phyloP scores from a whole-genome alignment of 2,113 vertebrate species.

The Turdus rufiventris region DNA sequence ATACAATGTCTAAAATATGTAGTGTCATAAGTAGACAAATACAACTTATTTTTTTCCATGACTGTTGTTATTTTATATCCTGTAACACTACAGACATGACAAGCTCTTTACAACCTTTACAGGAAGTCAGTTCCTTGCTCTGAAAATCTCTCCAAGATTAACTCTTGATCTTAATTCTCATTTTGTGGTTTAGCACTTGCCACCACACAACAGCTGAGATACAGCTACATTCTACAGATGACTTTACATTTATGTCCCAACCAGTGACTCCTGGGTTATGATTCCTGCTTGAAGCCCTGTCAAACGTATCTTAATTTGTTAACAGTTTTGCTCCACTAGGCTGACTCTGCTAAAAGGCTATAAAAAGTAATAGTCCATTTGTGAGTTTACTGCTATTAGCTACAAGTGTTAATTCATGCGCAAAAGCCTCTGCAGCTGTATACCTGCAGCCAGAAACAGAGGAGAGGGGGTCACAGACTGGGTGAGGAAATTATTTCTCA shows the following conservation, averaged over 20 bases:
- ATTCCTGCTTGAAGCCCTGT: constrained; percentile 24
- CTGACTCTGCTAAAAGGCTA: constrained; percentile 50
- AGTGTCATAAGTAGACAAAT: background rate
- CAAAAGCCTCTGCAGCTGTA: background rate
- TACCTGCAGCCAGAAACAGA: background rate
- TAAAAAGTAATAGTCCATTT: constrained; percentile 70
- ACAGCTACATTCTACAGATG: background rate
- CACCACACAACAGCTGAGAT: background rate
- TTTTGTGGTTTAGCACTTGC: background rate
- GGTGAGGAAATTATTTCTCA: background rate
- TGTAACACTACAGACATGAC: background rate
- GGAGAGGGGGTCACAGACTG: background rate
- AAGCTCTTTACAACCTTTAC: background rate
- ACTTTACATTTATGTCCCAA: background rate
- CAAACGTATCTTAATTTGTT: constrained; percentile 49
- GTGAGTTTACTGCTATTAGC: constrained; percentile 59
- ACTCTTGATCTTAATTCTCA: background rate
- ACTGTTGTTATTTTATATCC: background rate
- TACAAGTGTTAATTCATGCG: constrained; percentile 42
- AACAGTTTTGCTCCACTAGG: constrained; percentile 60
- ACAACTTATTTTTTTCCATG: background rate
- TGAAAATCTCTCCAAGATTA: background rate
- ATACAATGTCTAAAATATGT: background rate
- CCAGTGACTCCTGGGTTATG: background rate
- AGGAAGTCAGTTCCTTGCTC: background rate